Evolutionary conservation across 2,797 vertebrate species (phyloP).

Genomic region (Gadopsis marmoratus): DNA sequence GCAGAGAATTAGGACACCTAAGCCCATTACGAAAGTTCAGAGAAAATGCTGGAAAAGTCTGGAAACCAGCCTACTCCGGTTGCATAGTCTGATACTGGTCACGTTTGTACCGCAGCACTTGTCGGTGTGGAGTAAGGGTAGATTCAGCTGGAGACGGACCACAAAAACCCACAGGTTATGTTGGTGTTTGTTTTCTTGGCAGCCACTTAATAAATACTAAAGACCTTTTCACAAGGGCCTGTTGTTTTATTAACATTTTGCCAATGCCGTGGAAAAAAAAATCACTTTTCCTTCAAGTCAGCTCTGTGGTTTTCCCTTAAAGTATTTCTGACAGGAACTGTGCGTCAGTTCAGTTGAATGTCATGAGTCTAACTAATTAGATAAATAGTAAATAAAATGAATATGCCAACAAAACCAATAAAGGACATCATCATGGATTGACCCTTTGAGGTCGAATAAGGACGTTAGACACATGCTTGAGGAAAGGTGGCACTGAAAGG

Average conservation of each 20-base stretch:
- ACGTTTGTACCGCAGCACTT: not conserved
- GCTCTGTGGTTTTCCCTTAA: not conserved
- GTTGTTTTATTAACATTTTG: not conserved
- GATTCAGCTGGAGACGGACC: conserved; percentile 4
- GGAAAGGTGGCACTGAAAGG: not conserved
- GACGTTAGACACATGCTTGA: not conserved
- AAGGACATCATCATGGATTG: not conserved
- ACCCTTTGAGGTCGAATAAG: not conserved
- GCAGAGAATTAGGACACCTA: not conserved
- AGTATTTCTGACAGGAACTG: not conserved
- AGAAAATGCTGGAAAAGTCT: not conserved
- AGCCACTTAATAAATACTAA: not conserved
- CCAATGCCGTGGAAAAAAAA: not conserved
- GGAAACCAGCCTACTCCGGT: not conserved
- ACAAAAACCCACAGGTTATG: not conserved
- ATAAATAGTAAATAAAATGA: not conserved
- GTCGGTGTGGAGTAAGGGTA: not conserved
- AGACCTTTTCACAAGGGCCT: not conserved
- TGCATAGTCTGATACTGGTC: not conserved
- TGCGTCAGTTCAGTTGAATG: conserved; percentile 2
- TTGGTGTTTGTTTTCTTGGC: conserved; percentile 16
- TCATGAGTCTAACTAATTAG: not conserved
- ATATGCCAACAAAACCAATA: not conserved
- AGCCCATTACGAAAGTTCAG: not conserved
- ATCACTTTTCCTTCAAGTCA: not conserved